Evolutionary conservation across 2,888 invertebrate genomes (phyloP).

Genomic region (Tricholauxania praeusta): DNA sequence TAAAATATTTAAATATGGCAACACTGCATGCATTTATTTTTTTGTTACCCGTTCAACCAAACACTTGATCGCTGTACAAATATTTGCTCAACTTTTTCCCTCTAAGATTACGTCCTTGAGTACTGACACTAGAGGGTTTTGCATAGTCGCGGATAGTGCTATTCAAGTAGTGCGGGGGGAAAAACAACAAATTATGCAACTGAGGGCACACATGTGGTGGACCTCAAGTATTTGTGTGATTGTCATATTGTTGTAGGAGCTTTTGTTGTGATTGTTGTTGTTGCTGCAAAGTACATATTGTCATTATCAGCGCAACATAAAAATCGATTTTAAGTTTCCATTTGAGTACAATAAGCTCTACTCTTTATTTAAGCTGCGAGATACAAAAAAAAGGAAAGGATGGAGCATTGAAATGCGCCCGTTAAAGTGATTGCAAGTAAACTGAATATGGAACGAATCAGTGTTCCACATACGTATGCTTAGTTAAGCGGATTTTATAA

Average conservation of each 20-base stretch:
- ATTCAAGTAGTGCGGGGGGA: background rate
- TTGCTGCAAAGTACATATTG: background rate
- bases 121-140: background rate
- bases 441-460: background rate
- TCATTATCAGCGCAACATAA: slow-evolving; percentile 23
- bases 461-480: no score
- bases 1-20: no score
- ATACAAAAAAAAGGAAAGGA: no score
- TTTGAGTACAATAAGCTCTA: background rate
- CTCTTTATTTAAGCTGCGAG: no score
- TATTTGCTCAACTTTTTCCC: slow-evolving; percentile 15
- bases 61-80: slow-evolving; percentile 11
- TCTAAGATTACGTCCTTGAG: slow-evolving; percentile 21
- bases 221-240: background rate
- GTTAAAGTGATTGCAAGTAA: background rate
- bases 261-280: slow-evolving; percentile 19
- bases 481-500: background rate
- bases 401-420: background rate
- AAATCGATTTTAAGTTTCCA: slow-evolving; percentile 23
- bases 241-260: background rate
- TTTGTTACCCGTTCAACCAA: background rate
- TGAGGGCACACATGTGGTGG: background rate
- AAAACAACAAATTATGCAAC: background rate
- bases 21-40: background rate
- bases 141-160: background rate